Percentiles rank a stretch among this genome's conserved stretches.
Conservation (phyloP, 2,113 vertebrate genomes). For the Sminthopsis crassicaudata region DNA sequence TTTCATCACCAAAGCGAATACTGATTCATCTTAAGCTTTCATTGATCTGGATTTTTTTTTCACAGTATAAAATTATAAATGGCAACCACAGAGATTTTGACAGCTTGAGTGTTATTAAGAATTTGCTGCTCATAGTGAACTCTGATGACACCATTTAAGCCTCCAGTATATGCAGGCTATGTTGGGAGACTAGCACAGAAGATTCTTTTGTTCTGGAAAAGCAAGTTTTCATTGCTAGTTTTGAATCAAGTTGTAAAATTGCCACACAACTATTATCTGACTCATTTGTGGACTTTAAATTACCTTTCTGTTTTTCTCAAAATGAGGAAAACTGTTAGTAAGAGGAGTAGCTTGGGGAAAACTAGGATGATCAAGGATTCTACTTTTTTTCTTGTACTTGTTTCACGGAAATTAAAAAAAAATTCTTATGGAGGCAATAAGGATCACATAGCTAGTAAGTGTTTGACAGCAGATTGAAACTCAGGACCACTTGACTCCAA, state of each 20-base stretch:
- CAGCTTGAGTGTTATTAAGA: constrained; percentile 79
- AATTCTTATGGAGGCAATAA: neutral
- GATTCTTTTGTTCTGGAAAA: constrained; percentile 60
- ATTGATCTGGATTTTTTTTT: constrained; percentile 79
- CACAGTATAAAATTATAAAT: constrained; percentile 83
- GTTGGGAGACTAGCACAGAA: constrained; percentile 69
- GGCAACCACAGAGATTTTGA: constrained; percentile 76
- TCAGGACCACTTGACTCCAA: neutral
- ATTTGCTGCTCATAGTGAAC: constrained; percentile 72
- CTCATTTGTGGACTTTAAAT: constrained; percentile 60
- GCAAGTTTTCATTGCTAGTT: constrained; percentile 71
- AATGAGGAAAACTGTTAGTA: constrained; percentile 55
- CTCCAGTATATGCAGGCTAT: constrained; percentile 67
- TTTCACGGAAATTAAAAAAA: constrained; percentile 15
- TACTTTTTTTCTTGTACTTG: constrained; percentile 40
- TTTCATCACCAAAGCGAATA: constrained; percentile 75
- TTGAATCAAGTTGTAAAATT: constrained; percentile 67
- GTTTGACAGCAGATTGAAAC: neutral
- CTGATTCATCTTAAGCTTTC: constrained; percentile 77
- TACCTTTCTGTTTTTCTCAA: constrained; percentile 53
- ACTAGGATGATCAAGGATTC: constrained; percentile 9
- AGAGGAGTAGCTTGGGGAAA: neutral
- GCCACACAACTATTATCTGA: constrained; percentile 60
- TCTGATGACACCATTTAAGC: constrained; percentile 69
- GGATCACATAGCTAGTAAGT: neutral